Conservation (phyloP, 2,888 invertebrate genomes). For the Tenthredo amoena region DNA sequence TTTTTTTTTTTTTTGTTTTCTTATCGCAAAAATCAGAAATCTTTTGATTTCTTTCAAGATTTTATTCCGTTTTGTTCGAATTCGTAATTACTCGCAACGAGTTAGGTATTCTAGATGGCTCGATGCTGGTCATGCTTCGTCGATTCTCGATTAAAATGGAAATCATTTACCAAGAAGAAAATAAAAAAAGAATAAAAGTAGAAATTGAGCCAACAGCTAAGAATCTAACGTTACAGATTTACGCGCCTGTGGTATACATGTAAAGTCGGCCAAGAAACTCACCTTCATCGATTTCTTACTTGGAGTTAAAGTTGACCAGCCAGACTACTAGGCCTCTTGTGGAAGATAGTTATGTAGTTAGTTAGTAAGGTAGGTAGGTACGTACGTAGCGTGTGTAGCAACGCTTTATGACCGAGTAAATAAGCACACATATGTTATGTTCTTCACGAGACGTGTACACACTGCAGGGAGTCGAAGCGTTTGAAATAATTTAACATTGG, state of each 20-base stretch:
- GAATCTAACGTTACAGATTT: neutral
- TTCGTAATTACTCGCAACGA: neutral
- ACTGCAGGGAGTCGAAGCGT: neutral
- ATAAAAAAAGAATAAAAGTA: neutral
- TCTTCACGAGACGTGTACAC: slow-evolving; percentile 1
- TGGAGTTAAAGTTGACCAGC: slow-evolving; percentile 20
- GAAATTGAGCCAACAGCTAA: neutral
- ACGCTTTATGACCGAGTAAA: neutral
- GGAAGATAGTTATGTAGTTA: neutral
- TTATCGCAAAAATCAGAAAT: neutral
- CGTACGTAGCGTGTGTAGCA: slow-evolving; percentile 2
- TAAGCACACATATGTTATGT: neutral
- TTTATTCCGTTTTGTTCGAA: neutral
- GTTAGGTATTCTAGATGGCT: neutral
- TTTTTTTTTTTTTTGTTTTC: neutral
- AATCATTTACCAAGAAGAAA: neutral
- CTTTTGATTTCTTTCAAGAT: neutral
- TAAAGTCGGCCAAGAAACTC: slow-evolving; percentile 39
- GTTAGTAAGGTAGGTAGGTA: neutral
- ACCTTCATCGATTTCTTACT: slow-evolving; percentile 28
- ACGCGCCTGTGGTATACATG: neutral
- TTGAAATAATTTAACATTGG: slow-evolving; percentile 22
- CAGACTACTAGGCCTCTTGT: neutral
- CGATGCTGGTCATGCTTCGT: neutral
- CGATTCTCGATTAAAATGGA: neutral